Percentiles rank a stretch among this genome's conserved stretches.
phyloP scores from a whole-genome alignment of 1,140 invertebrate species.

The Drosophila arizonae region DNA sequence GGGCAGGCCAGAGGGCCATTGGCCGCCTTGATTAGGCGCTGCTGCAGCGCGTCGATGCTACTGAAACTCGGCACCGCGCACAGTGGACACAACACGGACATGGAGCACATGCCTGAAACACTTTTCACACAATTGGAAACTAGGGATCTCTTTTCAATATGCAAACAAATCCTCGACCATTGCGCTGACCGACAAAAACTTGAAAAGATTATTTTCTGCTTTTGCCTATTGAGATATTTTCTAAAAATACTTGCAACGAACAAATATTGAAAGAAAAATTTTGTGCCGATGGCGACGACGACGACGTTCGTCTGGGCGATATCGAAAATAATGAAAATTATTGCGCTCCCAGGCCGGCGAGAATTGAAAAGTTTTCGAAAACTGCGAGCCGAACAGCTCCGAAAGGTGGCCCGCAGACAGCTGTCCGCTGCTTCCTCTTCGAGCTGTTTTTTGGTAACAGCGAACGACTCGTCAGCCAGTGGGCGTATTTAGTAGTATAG shows the following conservation, averaged over 20 bases:
- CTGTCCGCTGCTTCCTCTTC: conserved; percentile 10
- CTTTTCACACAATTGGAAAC: neutral
- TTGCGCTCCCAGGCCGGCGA: conserved; percentile 28
- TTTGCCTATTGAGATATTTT: conserved; percentile 51
- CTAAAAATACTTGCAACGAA: conserved; percentile 77
- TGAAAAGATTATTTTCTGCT: conserved; percentile 29
- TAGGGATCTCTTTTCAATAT: neutral
- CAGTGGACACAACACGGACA: conserved; percentile 88
- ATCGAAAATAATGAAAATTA: conserved; percentile 50
- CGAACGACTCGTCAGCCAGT: neutral
- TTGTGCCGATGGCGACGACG: conserved; percentile 39
- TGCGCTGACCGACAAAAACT: conserved; percentile 40
- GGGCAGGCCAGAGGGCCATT: conserved; percentile 89
- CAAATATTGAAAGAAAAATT: conserved; percentile 63
- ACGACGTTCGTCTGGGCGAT: conserved; percentile 41
- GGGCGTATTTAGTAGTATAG: conserved; percentile 2
- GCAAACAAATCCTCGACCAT: conserved; percentile 1
- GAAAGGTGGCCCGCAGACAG: conserved; percentile 20
- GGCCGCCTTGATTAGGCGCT: conserved; percentile 88
- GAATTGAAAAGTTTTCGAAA: conserved; percentile 28
- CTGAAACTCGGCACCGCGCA: conserved; percentile 89
- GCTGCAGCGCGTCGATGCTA: conserved; percentile 87
- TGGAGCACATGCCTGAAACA: conserved; percentile 84
- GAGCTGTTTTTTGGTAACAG: neutral
- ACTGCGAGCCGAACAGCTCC: conserved; percentile 27